Percentiles rank a stretch among this genome's conserved stretches.
These are phyloP conservation scores for Rhinolophus ferrumequinum DNA, from an alignment of 2,113 vertebrate genomes.

Conservation along the genomic window DNA sequence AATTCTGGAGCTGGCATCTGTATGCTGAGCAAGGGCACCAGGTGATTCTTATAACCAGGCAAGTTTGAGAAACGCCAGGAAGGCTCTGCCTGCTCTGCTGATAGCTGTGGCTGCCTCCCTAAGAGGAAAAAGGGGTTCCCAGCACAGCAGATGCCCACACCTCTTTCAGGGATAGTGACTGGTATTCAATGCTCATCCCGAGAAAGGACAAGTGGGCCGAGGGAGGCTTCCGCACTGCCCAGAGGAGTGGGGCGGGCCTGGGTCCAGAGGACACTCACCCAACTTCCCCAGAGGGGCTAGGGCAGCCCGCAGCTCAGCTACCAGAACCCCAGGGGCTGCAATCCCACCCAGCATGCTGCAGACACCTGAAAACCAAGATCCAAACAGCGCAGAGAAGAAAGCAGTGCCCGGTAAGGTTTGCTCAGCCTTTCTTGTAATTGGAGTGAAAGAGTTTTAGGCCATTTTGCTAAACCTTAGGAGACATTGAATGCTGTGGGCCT, in stretches of 20 bases:
- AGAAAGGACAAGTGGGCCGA: neutral
- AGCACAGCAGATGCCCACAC: neutral
- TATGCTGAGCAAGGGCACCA: neutral
- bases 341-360: neutral
- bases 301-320: neutral
- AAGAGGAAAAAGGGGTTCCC: neutral
- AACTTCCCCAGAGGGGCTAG: neutral
- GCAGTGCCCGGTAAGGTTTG: neutral
- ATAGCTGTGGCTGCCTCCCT: neutral
- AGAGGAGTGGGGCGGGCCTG: too few relatives aligned
- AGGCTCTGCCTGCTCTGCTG: neutral
- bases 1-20: neutral
- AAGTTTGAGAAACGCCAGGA: neutral
- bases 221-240: neutral
- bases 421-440: neutral
- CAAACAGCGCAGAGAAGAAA: neutral
- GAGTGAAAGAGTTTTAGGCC: neutral
- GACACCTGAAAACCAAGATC: neutral
- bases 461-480: neutral
- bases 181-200: fast-evolving
- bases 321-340: neutral
- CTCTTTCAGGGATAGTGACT: neutral
- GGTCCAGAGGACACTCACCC: fast-evolving
- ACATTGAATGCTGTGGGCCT: neutral
- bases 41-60: neutral